Base-by-base conservation (phyloP, 2,113 vertebrate species). In the Apteryx owenii region DNA sequence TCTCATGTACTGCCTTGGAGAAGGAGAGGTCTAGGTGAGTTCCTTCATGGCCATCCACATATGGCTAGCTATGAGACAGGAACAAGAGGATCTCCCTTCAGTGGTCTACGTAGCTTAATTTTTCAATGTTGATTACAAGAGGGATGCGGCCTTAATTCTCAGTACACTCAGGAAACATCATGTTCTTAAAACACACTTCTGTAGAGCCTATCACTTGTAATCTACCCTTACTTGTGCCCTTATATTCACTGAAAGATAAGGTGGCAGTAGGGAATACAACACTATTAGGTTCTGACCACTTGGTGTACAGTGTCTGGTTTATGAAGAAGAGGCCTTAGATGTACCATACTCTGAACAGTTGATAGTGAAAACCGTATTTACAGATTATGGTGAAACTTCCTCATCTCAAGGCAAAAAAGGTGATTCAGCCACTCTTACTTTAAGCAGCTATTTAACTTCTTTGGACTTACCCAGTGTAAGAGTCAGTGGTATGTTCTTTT, bases 171-270 rank as follows among this genome's bases (percentile, higher is more conserved):
- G 89, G 81, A 96, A 95, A 78, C 87, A 36, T 66, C 17, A 0
- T 70, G 85, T 95, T 95, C 94, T 95, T 94, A 51, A 97, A 96
- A 95, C 78, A 93, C 81, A 29, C 88, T 91, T 96, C 85, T 90
- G 40, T 0, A 1, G 60, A 91, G 76, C 91, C 93, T 97, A 97
- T 97, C 97, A 9, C 56, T 94, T 96, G 96, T 97, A 97, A 97
- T 96, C 95, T 97, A 97, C 96, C 95, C 87, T 97, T 81, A 85
- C 85, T 95, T 95, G 94, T 96, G 85, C 96, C 95, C 93, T 96
- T 97, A 96, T 96, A 97, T 95, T 96, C 93, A 86, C 85, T 95
- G 94, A 88, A 97, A 97, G 96, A 97, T 97, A 97, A 97, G 96
- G 91, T 97, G 84, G 94, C 97, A 91, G 89, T 61, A 83, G 76